phyloP scores from a whole-genome alignment of 1,140 invertebrate species.

The Drosophila santomea region DNA sequence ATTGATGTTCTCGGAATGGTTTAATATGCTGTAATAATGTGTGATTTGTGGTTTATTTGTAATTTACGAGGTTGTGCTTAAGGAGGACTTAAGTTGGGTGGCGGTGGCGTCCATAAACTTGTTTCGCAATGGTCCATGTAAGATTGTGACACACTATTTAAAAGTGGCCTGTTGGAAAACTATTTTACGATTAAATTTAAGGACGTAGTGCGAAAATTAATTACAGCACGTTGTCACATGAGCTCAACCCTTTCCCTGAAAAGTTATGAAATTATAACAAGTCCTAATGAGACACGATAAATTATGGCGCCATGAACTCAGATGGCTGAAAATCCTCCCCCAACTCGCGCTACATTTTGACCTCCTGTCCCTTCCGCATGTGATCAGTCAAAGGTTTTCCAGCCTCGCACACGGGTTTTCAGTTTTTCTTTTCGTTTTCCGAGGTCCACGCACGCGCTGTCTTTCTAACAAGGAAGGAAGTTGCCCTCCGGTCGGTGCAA shows the following conservation, averaged over 20 bases:
- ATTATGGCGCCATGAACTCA: slow-evolving; percentile 55
- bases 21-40: slow-evolving; percentile 66
- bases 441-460: slow-evolving; percentile 41
- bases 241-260: slow-evolving; percentile 29
- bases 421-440: slow-evolving; percentile 32
- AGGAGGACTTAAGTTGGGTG: slow-evolving; percentile 17
- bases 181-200: slow-evolving; percentile 23
- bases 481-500: slow-evolving; percentile 26
- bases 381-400: slow-evolving; percentile 72
- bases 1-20: slow-evolving; percentile 71
- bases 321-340: slow-evolving; percentile 22
- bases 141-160: slow-evolving; percentile 25
- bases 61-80: slow-evolving; percentile 46
- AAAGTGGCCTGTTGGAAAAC: slow-evolving; percentile 3
- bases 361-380: slow-evolving; percentile 68
- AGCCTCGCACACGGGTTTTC: slow-evolving; percentile 21
- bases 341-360: slow-evolving; percentile 20
- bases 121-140: slow-evolving; percentile 9
- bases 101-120: slow-evolving; percentile 11
- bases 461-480: slow-evolving; percentile 46
- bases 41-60: slow-evolving; percentile 60
- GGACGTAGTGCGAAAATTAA: slow-evolving; percentile 19
- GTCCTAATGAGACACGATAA: slow-evolving; percentile 62
- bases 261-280: slow-evolving; percentile 55
- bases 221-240: slow-evolving; percentile 27